Evolutionary conservation across 1,140 invertebrate genomes (phyloP), one percentile per base, ranked within the genome.

Genomic region (Atta colombica): DNA sequence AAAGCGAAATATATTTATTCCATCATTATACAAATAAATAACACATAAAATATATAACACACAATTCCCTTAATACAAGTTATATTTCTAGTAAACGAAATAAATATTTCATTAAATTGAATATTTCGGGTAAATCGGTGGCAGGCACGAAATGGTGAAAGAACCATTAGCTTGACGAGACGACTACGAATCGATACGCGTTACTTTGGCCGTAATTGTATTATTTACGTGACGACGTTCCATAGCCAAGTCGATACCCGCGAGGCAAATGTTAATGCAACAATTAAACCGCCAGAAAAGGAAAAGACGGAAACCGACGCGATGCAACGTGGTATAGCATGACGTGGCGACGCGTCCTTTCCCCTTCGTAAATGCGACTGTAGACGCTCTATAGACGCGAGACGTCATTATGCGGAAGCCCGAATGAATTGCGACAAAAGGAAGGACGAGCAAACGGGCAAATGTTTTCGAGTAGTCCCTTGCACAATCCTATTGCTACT

Each of bases 261-360:
- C 89, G 90, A 89, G 89, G 87, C 92, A 93, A 94, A 94, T 93
- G 93, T 93, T 93, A 87, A 86, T 87, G 86, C 91, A 90, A 93
- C 92, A 94, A 94, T 94, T 94, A 93, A 90, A 91, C 65, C 65
- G 89, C 85, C 75, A 78, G 85, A 85, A 89, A 66, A 89, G 82
- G 89, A 85, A 90, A 84, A 72, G 85, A 87, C 80, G 82, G 87
- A 78, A 85, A 68, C 45, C 58, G 68, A 72, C 51, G 77, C n/a
- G 58, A 45, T 39, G 60, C 10, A 61, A 53, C 61, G 72, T 18
- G 25, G 25, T 25, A 45, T 45, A 25, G 25, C 25, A 45, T 63
- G 80, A 53, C 61, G 65, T 12, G 16, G 28, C 65, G 69, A 58
- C 65, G 16, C 39, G 74, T 60, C 88, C 45, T 84, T 84, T 84